These are phyloP conservation scores for Mugil cephalus DNA, from an alignment of 2,113 vertebrate genomes.

Conservation along the genomic window DNA sequence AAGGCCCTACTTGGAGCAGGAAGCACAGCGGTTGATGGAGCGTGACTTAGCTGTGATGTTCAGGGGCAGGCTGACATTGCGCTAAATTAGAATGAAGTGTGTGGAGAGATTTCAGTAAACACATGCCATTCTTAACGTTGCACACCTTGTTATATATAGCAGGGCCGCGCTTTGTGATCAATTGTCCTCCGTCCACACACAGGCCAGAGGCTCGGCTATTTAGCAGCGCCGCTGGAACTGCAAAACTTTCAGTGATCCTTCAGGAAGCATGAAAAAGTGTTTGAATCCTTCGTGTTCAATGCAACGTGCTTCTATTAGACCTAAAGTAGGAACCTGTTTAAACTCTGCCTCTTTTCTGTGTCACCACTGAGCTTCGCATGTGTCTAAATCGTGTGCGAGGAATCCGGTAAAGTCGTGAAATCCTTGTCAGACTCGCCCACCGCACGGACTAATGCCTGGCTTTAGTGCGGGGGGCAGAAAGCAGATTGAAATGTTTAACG, in stretches of 20 bases:
- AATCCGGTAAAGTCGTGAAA: slow-evolving; percentile 67
- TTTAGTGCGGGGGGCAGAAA: slow-evolving; percentile 28
- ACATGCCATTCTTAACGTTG: neutral
- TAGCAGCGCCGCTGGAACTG: neutral
- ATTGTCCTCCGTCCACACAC: neutral
- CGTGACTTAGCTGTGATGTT: slow-evolving; percentile 5
- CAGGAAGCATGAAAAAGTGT: too few species aligned
- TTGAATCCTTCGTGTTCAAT: too few species aligned
- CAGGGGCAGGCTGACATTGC: neutral
- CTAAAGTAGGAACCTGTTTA: too few species aligned
- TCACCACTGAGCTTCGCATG: slow-evolving; percentile 6
- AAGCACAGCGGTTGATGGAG: neutral
- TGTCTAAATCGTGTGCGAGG: slow-evolving; percentile 54
- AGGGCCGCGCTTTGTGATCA: neutral
- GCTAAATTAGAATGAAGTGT: neutral
- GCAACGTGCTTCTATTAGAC: too few species aligned
- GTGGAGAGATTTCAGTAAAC: neutral
- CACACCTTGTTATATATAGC: neutral
- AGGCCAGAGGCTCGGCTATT: slow-evolving; percentile 26
- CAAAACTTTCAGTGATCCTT: too few species aligned
- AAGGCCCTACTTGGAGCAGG: neutral
- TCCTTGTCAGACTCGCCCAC: slow-evolving; percentile 50
- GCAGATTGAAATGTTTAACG: slow-evolving; percentile 50
- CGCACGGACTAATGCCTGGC: slow-evolving; percentile 52
- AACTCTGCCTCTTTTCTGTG: too few species aligned